These are phyloP conservation scores for Petromus typicus DNA, from an alignment of 2,113 vertebrate species.

Conservation along the genomic window DNA sequence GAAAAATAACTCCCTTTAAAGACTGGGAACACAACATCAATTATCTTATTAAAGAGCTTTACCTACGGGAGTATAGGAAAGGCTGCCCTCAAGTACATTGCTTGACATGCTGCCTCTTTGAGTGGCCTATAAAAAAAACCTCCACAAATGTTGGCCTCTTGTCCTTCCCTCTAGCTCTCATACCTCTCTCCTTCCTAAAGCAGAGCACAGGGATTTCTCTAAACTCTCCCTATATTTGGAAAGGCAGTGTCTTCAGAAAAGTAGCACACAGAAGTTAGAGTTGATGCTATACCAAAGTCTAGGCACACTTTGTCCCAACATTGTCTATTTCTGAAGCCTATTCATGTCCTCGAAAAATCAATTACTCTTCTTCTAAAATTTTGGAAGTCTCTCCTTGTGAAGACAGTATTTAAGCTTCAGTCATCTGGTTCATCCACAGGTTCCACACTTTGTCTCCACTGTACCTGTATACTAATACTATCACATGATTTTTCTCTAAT, in stretches of 20 bases:
- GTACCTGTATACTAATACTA: not conserved
- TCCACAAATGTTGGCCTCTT: not conserved
- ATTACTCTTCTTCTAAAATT: not conserved
- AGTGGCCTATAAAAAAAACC: not conserved
- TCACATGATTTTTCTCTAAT: not conserved
- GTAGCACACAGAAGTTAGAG: not conserved
- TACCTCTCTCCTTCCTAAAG: not conserved
- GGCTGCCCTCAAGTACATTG: not conserved
- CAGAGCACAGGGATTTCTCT: not conserved
- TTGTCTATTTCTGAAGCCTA: too few species aligned
- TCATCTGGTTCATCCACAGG: not conserved
- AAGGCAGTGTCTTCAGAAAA: not conserved
- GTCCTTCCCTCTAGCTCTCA: not conserved
- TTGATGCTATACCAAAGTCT: not conserved
- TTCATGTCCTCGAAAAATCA: not conserved
- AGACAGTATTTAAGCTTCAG: not conserved
- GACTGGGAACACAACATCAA: not conserved
- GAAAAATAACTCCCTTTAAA: not conserved
- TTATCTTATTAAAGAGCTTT: too few species aligned
- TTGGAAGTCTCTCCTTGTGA: not conserved
- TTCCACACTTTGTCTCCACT: not conserved
- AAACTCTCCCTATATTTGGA: not conserved
- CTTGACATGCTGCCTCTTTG: not conserved
- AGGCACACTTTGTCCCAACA: not conserved
- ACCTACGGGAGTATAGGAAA: not conserved